Conservation (phyloP, 2,797 vertebrate genomes). For the Chiroxiphia lanceolata region DNA sequence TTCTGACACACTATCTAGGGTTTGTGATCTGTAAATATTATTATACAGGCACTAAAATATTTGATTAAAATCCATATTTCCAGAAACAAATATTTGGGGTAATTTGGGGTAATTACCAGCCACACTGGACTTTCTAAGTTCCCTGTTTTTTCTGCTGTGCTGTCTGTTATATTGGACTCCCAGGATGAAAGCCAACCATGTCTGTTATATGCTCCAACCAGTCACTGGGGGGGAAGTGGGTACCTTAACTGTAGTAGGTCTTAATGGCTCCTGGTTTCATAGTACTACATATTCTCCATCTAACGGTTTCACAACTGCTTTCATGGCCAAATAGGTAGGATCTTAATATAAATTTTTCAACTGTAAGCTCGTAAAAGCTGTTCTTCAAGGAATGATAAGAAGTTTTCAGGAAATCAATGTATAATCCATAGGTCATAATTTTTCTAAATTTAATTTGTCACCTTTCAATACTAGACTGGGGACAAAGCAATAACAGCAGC, state of each 20-base stretch:
- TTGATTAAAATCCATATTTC: not conserved
- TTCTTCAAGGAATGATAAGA: not conserved
- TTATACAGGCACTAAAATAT: not conserved
- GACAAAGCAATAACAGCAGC: not conserved
- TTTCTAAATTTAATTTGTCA: not conserved
- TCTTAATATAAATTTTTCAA: not conserved
- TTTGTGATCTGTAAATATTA: not conserved
- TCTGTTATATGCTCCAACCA: not conserved
- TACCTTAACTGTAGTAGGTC: not conserved
- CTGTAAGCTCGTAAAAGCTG: not conserved
- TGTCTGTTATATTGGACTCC: not conserved
- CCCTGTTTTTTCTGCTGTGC: not conserved
- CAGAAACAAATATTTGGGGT: not conserved
- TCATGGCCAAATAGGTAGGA: not conserved
- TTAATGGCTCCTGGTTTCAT: not conserved
- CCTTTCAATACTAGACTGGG: not conserved
- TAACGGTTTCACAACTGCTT: not conserved
- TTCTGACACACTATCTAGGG: not conserved
- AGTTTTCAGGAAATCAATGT: not conserved
- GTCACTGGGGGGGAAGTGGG: not conserved
- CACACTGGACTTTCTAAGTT: not conserved
- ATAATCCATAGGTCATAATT: not conserved
- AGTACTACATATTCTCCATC: not conserved
- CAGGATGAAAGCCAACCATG: not conserved
- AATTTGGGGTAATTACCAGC: not conserved